Conservation (phyloP, 2,113 vertebrate genomes). For the Hippocampus zosterae region DNA sequence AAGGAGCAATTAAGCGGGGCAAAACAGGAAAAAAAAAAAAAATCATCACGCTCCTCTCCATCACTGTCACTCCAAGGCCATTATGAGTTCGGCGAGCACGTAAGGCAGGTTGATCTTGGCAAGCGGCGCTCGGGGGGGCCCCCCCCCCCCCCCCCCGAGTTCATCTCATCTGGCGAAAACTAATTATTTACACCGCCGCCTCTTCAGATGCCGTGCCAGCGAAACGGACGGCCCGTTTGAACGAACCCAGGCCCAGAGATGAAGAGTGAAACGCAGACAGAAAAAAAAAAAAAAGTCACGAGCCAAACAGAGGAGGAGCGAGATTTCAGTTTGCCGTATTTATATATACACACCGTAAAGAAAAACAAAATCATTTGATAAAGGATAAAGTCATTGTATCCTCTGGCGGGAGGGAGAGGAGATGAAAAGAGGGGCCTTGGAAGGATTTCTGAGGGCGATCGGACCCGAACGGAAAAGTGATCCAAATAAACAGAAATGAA, state of each 20-base stretch:
- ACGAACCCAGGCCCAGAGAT: slow-evolving; percentile 59
- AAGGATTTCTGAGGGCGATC: slow-evolving; percentile 59
- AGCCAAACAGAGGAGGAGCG: slow-evolving; percentile 40
- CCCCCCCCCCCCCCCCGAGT: no score
- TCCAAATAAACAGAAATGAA: slow-evolving; percentile 73
- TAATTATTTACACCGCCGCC: slow-evolving; percentile 71
- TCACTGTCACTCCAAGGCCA: slow-evolving; percentile 37
- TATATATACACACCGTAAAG: slow-evolving; percentile 56
- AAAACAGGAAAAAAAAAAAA: slow-evolving; percentile 16
- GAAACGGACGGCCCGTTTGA: slow-evolving; percentile 64
- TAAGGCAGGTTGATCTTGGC: slow-evolving; percentile 70
- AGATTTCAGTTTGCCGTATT: slow-evolving; percentile 60
- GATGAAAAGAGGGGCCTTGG: slow-evolving; percentile 63
- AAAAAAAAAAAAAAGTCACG: slow-evolving; percentile 39
- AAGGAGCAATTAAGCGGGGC: slow-evolving; percentile 22
- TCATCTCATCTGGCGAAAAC: slow-evolving; percentile 72
- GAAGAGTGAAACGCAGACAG: slow-evolving; percentile 54
- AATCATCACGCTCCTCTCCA: slow-evolving; percentile 22
- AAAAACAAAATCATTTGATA: slow-evolving; percentile 74
- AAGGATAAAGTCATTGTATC: slow-evolving; percentile 65
- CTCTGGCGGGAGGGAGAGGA: slow-evolving; percentile 63
- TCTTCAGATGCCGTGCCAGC: slow-evolving; percentile 66
- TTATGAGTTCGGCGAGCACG: slow-evolving; percentile 48
- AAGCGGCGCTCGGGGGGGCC: slow-evolving; percentile 32
- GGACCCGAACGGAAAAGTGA: slow-evolving; percentile 61